Evolutionary conservation across 2,113 vertebrate genomes (phyloP), one percentile per base, ranked within the genome.

Genomic region (Syngnathoides biaculeatus): DNA sequence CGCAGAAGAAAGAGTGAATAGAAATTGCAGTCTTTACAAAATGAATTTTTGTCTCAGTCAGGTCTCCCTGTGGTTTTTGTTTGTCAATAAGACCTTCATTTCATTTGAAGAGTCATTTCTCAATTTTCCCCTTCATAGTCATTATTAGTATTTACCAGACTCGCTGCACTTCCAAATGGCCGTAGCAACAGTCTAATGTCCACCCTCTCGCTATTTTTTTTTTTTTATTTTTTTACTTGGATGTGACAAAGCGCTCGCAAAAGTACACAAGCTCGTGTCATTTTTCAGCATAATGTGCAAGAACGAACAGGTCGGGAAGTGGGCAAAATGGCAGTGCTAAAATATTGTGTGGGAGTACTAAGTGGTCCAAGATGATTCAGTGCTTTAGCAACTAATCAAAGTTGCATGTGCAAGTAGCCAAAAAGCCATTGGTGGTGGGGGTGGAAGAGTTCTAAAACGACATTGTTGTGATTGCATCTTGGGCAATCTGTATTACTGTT

Each of bases 1-100:
- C 71, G 68, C 58, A 65, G 75, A 79, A 75, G 80, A 83, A 82
- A 71, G 72, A 83, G 70, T 81, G 84, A 87, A 78, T 76, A 86
- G 75, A 89, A 87, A 86, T 80, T 56, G 77, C 58, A 79, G 67
- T 71, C 68, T 75, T 72, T 66, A 72, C 67, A 68, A 81, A 84
- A 83, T 73, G 67, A 80, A 87, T 75, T 68, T 43, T 66, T 57
- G 59, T 81, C 65, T 66, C 68, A 47, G 52, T 55, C 22, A 59
- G 68, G 67, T 80, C 55, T 75, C 30, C 76, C 52, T 65, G 69
- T 71, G 74, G 78, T 78, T 71, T 71, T 78, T 68, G 63, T 73
- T 72, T 67, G 79, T 85, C 75, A 82, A 72, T 73, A 53, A 73
- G 71, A 75, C 64, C 45, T 86, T 73, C 62, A 69, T 61, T 89